Percentiles rank a stretch among this genome's conserved stretches.
Evolutionary conservation across 2,797 vertebrate species (phyloP).

Genomic region (Linurgus olivaceus): DNA sequence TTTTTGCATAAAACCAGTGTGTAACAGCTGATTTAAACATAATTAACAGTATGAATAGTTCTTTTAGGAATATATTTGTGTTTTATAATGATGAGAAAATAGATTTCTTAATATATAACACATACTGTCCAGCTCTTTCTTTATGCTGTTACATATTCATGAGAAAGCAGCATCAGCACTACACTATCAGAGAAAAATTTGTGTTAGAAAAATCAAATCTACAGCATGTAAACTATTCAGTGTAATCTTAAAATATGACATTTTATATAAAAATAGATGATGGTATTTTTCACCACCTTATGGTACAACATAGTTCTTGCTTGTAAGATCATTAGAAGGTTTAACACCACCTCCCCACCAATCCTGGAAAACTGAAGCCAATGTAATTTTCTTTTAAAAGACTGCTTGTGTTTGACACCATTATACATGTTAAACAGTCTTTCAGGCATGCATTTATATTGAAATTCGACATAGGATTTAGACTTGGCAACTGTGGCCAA

Average conservation of each 20-base stretch:
- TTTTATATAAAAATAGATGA: not conserved
- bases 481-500: not conserved
- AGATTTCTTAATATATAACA: conserved; percentile 32
- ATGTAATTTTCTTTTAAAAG: not conserved
- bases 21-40: conserved; percentile 18
- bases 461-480: not conserved
- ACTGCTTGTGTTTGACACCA: not conserved
- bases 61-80: conserved; percentile 24
- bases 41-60: not conserved
- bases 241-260: not conserved
- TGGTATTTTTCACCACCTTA: not conserved
- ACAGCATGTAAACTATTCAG: not conserved
- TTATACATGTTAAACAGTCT: not conserved
- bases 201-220: not conserved
- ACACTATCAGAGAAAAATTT: not conserved
- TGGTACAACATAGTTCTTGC: not conserved
- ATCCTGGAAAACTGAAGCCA: not conserved
- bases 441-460: not conserved
- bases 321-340: not conserved
- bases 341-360: not conserved
- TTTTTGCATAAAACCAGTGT: not conserved
- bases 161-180: not conserved
- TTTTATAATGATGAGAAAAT: conserved; percentile 16
- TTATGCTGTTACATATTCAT: conserved; percentile 42
- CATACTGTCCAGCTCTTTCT: not conserved